Percentiles rank a stretch among this genome's conserved stretches.
Conservation (phyloP, 2,888 invertebrate genomes). For the Drosophila fungiperda region DNA sequence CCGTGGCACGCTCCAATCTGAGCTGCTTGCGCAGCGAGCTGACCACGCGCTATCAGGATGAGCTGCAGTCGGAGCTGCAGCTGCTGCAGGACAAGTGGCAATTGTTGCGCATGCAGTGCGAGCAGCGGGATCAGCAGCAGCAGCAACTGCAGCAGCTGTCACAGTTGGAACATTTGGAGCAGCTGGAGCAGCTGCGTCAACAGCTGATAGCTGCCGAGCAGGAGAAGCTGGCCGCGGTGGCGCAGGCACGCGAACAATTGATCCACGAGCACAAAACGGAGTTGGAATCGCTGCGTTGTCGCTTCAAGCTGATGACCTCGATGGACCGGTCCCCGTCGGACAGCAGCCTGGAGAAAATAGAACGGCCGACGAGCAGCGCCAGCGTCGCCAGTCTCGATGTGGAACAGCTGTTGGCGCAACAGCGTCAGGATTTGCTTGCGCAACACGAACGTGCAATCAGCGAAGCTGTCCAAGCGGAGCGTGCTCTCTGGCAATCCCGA, state of each 20-base stretch:
- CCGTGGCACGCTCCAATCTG: conserved; percentile 88
- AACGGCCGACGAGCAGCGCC: conserved; percentile 87
- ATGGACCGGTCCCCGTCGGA: conserved; percentile 92
- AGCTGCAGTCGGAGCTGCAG: conserved; percentile 86
- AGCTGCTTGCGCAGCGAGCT: conserved; percentile 86
- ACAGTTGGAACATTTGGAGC: conserved; percentile 14
- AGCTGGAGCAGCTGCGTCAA: conserved; percentile 78
- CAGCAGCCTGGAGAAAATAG: conserved; percentile 91
- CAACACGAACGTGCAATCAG: conserved; percentile 87
- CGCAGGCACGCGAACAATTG: conserved; percentile 89
- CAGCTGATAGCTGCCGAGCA: conserved; percentile 63
- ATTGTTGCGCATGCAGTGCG: conserved; percentile 86
- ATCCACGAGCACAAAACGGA: conserved; percentile 91
- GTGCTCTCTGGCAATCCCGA: conserved; percentile 83
- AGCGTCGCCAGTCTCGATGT: conserved; percentile 73
- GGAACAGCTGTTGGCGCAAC: conserved; percentile 89
- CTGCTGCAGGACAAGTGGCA: conserved; percentile 87
- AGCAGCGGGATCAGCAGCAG: conserved; percentile 86
- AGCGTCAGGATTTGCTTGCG: conserved; percentile 87
- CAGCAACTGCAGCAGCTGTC: conserved; percentile 13
- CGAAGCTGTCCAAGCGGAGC: conserved; percentile 86
- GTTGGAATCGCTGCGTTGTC: conserved; percentile 90
- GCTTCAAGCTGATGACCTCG: conserved; percentile 91
- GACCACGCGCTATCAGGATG: conserved; percentile 86
- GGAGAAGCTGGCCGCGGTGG: conserved; percentile 87